Evolutionary conservation across 2,888 invertebrate genomes (phyloP).

Genomic region (Tipula lateralis): DNA sequence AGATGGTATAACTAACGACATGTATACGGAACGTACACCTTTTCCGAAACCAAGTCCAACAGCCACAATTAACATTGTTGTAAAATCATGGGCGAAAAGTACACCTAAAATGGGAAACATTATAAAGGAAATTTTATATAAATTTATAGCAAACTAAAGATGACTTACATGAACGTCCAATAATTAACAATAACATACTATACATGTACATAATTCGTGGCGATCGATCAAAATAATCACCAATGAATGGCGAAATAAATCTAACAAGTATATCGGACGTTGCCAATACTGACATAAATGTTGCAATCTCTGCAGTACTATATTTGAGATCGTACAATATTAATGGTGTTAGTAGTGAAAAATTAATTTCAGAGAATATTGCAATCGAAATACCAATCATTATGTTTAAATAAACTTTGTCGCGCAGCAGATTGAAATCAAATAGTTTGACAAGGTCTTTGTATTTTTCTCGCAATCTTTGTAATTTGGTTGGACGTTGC

Average conservation of each 20-base stretch:
- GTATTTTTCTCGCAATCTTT: background rate
- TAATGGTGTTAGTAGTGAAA: slow-evolving; percentile 61
- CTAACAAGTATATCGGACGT: slow-evolving; percentile 55
- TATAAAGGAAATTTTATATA: background rate
- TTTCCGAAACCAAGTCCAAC: slow-evolving; percentile 61
- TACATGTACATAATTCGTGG: slow-evolving; percentile 61
- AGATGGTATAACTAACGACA: slow-evolving; percentile 62
- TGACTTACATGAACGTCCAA: slow-evolving; percentile 59
- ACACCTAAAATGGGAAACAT: slow-evolving; percentile 43
- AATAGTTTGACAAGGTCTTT: slow-evolving; percentile 43
- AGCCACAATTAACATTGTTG: slow-evolving; percentile 51
- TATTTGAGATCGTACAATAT: slow-evolving; percentile 61
- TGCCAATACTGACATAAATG: slow-evolving; percentile 49
- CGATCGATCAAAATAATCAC: slow-evolving; percentile 58
- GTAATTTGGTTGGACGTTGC: background rate
- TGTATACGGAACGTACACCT: slow-evolving; percentile 65
- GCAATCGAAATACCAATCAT: slow-evolving; percentile 64
- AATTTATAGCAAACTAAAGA: background rate
- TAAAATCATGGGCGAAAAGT: slow-evolving; percentile 43
- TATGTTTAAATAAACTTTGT: slow-evolving; percentile 63
- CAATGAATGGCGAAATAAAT: slow-evolving; percentile 61
- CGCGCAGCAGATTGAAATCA: slow-evolving; percentile 61
- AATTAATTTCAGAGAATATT: slow-evolving; percentile 64
- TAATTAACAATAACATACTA: slow-evolving; percentile 56
- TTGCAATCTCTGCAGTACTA: slow-evolving; percentile 56